Evolutionary conservation across 1,140 invertebrate species (phyloP).

Genomic region (Cydia amplana): DNA sequence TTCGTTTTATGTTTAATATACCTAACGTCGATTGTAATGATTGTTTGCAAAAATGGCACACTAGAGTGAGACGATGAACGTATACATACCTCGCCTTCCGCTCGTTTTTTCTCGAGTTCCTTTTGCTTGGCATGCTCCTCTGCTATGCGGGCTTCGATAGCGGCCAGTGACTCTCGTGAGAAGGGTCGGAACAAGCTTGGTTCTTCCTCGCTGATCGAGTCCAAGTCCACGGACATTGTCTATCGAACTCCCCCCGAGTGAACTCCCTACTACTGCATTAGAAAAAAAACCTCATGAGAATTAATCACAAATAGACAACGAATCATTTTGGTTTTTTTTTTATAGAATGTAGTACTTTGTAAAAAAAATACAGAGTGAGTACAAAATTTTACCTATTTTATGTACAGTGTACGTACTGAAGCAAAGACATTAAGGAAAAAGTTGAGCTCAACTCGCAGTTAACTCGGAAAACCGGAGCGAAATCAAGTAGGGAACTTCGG

Average conservation of each 20-base stretch:
- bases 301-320: background rate
- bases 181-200: constrained; percentile 97
- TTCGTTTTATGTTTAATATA: constrained; percentile 17
- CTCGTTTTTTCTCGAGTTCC: constrained; percentile 97
- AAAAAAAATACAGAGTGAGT: too few species aligned
- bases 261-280: constrained; percentile 76
- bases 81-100: constrained; percentile 91
- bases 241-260: constrained; percentile 80
- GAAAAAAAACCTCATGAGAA: constrained; percentile 34
- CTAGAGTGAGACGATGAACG: background rate
- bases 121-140: constrained; percentile 97
- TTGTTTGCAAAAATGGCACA: constrained; percentile 25
- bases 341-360: too few species aligned
- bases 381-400: background rate
- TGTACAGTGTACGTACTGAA: background rate
- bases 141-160: constrained; percentile 95
- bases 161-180: constrained; percentile 96
- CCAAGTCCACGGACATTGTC: constrained; percentile 93
- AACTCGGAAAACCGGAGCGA: background rate
- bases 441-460: background rate
- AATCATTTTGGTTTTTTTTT: too few species aligned
- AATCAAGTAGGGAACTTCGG: background rate
- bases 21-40: constrained; percentile 12
- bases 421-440: background rate
- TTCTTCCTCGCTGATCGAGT: constrained; percentile 95